Percentiles rank a stretch among this genome's conserved stretches.
Evolutionary conservation across 2,113 vertebrate genomes (phyloP).

Genomic region (Dipodomys stephensi): DNA sequence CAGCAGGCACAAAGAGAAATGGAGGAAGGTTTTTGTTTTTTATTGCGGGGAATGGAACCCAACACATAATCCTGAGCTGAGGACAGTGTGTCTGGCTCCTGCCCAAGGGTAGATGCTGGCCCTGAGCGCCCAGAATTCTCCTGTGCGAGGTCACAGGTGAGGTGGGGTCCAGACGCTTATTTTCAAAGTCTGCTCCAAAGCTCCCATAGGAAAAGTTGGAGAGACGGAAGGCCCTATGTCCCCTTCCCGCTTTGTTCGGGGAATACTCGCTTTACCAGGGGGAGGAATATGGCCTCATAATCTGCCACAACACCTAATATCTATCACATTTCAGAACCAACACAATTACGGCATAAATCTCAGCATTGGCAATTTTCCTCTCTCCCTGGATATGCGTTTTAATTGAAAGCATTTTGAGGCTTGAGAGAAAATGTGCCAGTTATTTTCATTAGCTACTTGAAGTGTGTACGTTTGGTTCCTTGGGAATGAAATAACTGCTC

Average conservation of each 20-base stretch:
- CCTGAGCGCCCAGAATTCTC: neutral
- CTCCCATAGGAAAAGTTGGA: neutral
- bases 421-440: slow-evolving; percentile 67
- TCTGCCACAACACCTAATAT: slow-evolving; percentile 66
- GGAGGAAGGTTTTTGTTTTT: neutral
- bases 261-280: slow-evolving; percentile 67
- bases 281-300: slow-evolving; percentile 60
- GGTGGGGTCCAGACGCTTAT: neutral
- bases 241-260: slow-evolving; percentile 4
- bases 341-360: slow-evolving; percentile 49
- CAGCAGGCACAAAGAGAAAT: neutral
- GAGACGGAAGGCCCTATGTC: neutral
- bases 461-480: slow-evolving; percentile 55
- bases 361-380: slow-evolving; percentile 46
- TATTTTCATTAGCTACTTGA: slow-evolving; percentile 58
- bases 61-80: fast-evolving
- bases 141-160: neutral
- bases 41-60: neutral
- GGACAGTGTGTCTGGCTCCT: neutral
- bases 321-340: slow-evolving; percentile 66
- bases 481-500: slow-evolving; percentile 68
- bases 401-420: slow-evolving; percentile 70
- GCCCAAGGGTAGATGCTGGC: neutral
- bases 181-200: neutral
- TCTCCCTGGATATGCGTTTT: slow-evolving; percentile 72